A percentile compares a stretch with the other conserved stretches of the same genome.
Evolutionary conservation across 2,113 vertebrate genomes (phyloP).

Genomic region (Lophura nycthemera): DNA sequence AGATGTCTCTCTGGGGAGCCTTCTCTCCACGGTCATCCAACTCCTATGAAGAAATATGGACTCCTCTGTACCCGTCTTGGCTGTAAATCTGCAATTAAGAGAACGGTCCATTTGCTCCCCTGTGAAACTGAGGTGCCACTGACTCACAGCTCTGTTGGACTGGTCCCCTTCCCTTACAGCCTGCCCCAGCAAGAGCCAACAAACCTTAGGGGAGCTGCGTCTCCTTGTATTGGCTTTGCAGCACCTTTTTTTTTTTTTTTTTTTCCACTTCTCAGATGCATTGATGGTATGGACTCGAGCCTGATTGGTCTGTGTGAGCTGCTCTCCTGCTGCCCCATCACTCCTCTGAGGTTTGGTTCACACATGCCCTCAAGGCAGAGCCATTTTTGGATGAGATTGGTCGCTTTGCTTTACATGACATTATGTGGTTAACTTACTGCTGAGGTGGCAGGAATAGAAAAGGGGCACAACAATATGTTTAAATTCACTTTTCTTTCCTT

Average conservation of each 20-base stretch:
- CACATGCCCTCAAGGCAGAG: not conserved
- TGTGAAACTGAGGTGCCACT: not conserved
- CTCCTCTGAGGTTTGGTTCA: conserved; percentile 3
- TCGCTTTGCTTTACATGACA: not conserved
- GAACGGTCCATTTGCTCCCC: not conserved
- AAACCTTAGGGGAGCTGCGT: not conserved
- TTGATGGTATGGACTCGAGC: not conserved
- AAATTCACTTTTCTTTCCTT: conserved; percentile 2
- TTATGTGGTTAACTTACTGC: conserved; percentile 33
- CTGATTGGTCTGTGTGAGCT: not conserved
- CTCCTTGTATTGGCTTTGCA: not conserved
- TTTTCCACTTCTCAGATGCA: not conserved
- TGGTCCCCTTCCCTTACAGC: not conserved
- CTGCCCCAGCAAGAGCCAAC: not conserved
- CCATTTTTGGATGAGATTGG: not conserved
- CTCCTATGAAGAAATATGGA: conserved; percentile 58
- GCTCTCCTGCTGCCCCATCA: not conserved
- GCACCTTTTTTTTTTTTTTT: not conserved
- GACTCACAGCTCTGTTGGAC: not conserved
- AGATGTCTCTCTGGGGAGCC: conserved; percentile 37
- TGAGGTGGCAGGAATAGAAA: conserved; percentile 39
- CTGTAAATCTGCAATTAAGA: conserved; percentile 52
- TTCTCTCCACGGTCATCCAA: conserved; percentile 40
- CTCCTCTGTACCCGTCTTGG: conserved; percentile 15
- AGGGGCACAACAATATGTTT: not conserved